These are phyloP conservation scores for Odontothrips loti DNA, from an alignment of 2,888 invertebrate genomes.

Conservation along the genomic window DNA sequence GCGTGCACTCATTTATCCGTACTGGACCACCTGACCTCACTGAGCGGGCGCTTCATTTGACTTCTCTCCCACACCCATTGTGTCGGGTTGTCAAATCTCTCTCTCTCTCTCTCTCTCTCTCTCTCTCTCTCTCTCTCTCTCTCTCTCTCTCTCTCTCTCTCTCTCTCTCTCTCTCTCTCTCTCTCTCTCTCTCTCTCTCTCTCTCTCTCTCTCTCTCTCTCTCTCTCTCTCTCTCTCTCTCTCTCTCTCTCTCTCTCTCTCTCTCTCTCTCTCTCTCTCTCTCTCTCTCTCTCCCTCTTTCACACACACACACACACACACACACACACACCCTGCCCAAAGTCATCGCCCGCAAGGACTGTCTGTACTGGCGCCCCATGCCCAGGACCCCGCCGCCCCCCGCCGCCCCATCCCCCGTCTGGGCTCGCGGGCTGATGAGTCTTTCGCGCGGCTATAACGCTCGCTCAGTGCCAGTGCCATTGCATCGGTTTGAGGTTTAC, in stretches of 20 bases:
- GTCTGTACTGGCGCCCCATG: constrained; percentile 31
- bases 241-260: neutral
- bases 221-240: constrained; percentile 7
- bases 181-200: constrained; percentile 10
- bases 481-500: neutral
- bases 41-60: neutral
- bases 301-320: neutral
- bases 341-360: neutral
- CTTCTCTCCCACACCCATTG: neutral
- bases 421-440: neutral
- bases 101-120: constrained; percentile 4
- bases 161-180: constrained; percentile 23
- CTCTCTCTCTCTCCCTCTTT: neutral
- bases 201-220: constrained; percentile 9
- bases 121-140: constrained; percentile 11
- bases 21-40: neutral
- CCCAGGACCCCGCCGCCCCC: constrained; percentile 31
- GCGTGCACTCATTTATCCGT: neutral
- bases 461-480: neutral
- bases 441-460: neutral
- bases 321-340: neutral
- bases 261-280: neutral
- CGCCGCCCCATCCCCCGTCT: neutral
- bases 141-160: constrained; percentile 26
- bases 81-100: neutral